phyloP scores from a whole-genome alignment of 2,888 invertebrate genomes.

The Colletes collaris region DNA sequence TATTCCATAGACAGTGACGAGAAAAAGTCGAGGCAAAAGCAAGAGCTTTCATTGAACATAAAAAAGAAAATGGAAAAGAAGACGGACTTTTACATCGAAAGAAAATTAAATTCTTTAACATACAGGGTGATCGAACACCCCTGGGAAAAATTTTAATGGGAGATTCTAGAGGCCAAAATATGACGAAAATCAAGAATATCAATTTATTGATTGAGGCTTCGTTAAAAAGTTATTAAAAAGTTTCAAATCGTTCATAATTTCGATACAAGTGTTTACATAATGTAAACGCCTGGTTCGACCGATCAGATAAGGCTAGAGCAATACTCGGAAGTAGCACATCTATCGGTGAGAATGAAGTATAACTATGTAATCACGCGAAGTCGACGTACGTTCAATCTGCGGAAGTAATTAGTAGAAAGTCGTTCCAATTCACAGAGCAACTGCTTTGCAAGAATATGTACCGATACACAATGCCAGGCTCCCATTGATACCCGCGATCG shows the following conservation, averaged over 20 bases:
- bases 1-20: background rate
- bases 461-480: conserved; percentile 12
- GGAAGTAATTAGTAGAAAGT: conserved; percentile 70
- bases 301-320: conserved; percentile 34
- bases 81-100: conserved; percentile 24
- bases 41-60: conserved; percentile 26
- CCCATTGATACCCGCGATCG: conserved; percentile 45
- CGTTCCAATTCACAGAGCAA: conserved; percentile 51
- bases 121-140: background rate
- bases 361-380: conserved; percentile 45
- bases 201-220: too few species aligned
- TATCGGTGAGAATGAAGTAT: conserved; percentile 24
- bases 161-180: too few species aligned
- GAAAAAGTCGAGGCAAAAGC: conserved; percentile 11
- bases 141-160: too few species aligned
- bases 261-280: background rate
- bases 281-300: conserved; percentile 10
- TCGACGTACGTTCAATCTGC: conserved; percentile 53
- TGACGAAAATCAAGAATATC: too few species aligned
- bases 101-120: conserved; percentile 45
- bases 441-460: conserved; percentile 24
- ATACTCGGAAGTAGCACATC: conserved; percentile 42
- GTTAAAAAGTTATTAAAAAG: too few species aligned
- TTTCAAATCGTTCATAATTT: too few species aligned
- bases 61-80: background rate